Evolutionary conservation across 2,113 vertebrate species (phyloP).

Genomic region (Zapornia atra): DNA sequence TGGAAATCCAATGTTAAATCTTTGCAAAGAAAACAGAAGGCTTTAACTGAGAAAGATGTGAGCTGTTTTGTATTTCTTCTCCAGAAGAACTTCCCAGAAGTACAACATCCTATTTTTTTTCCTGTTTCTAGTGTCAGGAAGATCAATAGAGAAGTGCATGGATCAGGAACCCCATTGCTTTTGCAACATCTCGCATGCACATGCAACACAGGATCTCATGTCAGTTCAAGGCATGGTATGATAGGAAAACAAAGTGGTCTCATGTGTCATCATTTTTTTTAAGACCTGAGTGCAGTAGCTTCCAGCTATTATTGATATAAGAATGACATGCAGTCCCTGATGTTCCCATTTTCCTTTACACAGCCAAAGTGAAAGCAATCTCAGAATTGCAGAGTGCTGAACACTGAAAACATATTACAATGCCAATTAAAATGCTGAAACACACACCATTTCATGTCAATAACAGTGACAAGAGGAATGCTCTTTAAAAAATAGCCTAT

Average conservation of each 20-base stretch:
- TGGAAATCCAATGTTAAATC: background rate
- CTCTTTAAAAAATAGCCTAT: background rate
- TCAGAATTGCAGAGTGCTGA: background rate
- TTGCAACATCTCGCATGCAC: background rate
- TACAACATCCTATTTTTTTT: background rate
- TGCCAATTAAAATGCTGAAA: constrained; percentile 21
- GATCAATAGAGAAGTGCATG: background rate
- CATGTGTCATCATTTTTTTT: background rate
- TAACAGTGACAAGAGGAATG: background rate
- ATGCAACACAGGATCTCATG: background rate
- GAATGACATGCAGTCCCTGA: background rate
- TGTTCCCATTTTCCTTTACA: background rate
- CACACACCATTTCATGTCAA: background rate
- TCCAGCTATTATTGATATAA: background rate
- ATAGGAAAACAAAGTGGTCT: background rate
- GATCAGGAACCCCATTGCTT: background rate
- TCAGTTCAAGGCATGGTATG: background rate
- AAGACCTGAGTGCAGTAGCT: background rate
- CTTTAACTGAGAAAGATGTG: background rate
- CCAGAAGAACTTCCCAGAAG: background rate
- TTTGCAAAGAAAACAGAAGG: background rate
- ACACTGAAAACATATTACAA: background rate
- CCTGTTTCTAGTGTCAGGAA: background rate
- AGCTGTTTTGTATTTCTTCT: background rate
- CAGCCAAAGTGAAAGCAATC: background rate